Conservation (phyloP, 1,140 invertebrate genomes). For the Lordiphosa mommai region DNA sequence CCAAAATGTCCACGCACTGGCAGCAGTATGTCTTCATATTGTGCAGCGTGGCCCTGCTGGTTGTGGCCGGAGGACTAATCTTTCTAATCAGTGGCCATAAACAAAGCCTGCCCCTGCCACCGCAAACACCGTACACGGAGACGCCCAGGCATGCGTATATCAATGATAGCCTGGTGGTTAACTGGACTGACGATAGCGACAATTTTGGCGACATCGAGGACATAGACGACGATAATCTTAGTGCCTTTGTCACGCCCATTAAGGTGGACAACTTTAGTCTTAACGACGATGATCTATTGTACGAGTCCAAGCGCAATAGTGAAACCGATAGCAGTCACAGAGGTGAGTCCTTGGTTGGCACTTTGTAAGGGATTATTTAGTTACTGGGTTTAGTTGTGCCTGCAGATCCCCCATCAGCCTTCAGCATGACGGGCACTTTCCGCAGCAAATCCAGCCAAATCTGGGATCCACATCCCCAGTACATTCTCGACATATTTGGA, state of each 20-base stretch:
- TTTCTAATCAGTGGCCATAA: slow-evolving; percentile 12
- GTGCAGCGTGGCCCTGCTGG: slow-evolving; percentile 14
- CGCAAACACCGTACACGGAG: slow-evolving; percentile 1
- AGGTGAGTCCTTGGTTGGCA: slow-evolving; percentile 27
- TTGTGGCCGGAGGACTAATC: slow-evolving; percentile 8
- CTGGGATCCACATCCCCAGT: slow-evolving; percentile 88
- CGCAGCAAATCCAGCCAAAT: slow-evolving; percentile 82
- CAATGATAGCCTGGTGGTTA: slow-evolving; percentile 24
- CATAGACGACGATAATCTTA: slow-evolving; percentile 51
- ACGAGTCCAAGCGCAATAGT: slow-evolving; percentile 71
- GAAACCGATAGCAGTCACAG: slow-evolving; percentile 49
- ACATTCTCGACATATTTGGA: slow-evolving; percentile 85
- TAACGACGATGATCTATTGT: slow-evolving; percentile 70
- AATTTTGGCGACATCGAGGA: slow-evolving; percentile 30
- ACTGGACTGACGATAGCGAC: slow-evolving; percentile 17
- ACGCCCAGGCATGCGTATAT: slow-evolving; percentile 7
- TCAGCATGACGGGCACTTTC: slow-evolving; percentile 82
- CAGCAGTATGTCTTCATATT: slow-evolving; percentile 40
- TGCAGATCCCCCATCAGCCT: slow-evolving; percentile 60
- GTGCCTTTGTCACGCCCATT: slow-evolving; percentile 52
- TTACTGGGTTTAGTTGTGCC: neutral
- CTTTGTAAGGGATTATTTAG: too few relatives aligned
- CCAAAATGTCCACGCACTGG: slow-evolving; percentile 71
- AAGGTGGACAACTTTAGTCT: slow-evolving; percentile 70
- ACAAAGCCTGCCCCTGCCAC: slow-evolving; percentile 8